phyloP scores from a whole-genome alignment of 2,888 invertebrate genomes.

The Ashinkailepas kermadecensis region DNA sequence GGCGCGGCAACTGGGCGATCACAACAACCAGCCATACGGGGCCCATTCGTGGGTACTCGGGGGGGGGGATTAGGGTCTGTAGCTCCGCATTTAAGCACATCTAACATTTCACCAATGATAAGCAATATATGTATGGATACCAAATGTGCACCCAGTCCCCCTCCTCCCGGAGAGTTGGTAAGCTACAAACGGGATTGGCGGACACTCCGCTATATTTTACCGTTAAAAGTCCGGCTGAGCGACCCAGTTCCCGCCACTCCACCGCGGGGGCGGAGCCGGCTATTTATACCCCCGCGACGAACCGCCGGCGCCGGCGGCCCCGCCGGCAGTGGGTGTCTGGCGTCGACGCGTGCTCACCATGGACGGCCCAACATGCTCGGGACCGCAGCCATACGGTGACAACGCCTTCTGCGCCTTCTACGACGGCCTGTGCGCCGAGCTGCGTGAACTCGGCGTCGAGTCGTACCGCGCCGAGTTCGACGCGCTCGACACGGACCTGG shows the following conservation, averaged over 20 bases:
- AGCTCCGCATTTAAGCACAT: too few species aligned
- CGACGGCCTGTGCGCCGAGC: conserved; percentile 1
- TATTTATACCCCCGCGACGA: neutral
- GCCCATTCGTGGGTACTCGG: too few species aligned
- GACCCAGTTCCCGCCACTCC: neutral
- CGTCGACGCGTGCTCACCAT: neutral
- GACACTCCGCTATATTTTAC: too few species aligned
- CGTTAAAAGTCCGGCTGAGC: too few species aligned
- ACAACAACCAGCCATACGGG: too few species aligned
- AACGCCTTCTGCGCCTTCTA: neutral
- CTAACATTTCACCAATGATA: too few species aligned
- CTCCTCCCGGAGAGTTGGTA: too few species aligned
- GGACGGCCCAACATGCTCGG: neutral
- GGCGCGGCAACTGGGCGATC: too few species aligned
- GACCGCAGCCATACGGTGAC: neutral
- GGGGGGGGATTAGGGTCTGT: too few species aligned
- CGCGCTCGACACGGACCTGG: conserved; percentile 6
- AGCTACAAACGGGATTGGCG: too few species aligned
- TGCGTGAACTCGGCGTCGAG: neutral
- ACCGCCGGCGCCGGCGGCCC: neutral
- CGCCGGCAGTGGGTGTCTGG: neutral
- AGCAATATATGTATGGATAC: too few species aligned
- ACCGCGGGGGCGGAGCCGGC: neutral
- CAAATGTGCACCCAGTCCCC: too few species aligned
- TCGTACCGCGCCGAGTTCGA: conserved; percentile 16